phyloP scores from a whole-genome alignment of 1,140 invertebrate genomes.

The Camponotus pennsylvanicus region DNA sequence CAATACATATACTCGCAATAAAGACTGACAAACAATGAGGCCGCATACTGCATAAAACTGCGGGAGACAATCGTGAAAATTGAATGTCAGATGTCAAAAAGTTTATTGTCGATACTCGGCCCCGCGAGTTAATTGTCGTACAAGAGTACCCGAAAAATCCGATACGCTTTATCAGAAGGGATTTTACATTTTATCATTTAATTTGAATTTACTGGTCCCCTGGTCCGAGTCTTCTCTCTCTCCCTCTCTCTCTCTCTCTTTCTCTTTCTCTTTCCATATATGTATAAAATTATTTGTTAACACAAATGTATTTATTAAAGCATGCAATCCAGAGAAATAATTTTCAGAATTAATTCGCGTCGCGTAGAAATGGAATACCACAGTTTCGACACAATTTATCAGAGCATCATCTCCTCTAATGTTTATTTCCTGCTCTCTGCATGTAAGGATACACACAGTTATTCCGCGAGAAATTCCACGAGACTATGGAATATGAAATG shows the following conservation, averaged over 20 bases:
- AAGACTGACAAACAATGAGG: slow-evolving; percentile 49
- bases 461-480: slow-evolving; percentile 65
- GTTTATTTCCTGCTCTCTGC: neutral
- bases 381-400: slow-evolving; percentile 1
- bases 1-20: slow-evolving; percentile 21
- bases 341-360: neutral
- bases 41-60: slow-evolving; percentile 13
- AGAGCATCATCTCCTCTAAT: slow-evolving; percentile 22
- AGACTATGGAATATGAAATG: slow-evolving; percentile 48
- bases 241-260: no score
- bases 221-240: no score
- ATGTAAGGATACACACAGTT: slow-evolving; percentile 49
- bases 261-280: no score
- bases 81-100: slow-evolving; percentile 44
- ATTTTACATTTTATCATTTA: neutral
- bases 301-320: neutral
- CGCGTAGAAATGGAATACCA: neutral
- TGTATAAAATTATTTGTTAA: neutral
- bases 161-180: neutral
- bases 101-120: slow-evolving; percentile 16
- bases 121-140: neutral
- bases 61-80: slow-evolving; percentile 31
- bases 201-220: no score
- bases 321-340: neutral
- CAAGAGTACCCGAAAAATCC: neutral